These are phyloP conservation scores for Lagodon rhomboides DNA, from an alignment of 2,797 vertebrate genomes.

Conservation along the genomic window DNA sequence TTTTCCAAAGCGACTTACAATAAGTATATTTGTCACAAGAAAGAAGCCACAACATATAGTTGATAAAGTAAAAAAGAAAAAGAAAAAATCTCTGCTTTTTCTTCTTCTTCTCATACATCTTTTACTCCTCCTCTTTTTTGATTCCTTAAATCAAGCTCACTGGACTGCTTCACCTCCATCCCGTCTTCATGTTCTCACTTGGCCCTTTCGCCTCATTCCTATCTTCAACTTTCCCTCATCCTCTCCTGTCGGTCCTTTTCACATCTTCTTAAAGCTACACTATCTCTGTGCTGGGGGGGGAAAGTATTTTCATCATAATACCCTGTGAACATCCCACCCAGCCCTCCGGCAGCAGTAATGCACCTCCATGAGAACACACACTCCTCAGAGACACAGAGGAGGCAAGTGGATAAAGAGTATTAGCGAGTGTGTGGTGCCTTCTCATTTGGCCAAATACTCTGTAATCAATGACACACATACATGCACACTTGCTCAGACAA, in stretches of 20 bases:
- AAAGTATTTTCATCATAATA: constrained; percentile 26
- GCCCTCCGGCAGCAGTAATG: constrained; percentile 17
- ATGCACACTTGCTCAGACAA: constrained; percentile 17
- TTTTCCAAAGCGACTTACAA: too few relatives aligned
- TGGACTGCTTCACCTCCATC: not conserved
- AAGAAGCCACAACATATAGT: too few relatives aligned
- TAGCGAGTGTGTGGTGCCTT: constrained; percentile 53
- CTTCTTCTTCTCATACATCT: not conserved
- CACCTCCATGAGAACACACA: constrained; percentile 53
- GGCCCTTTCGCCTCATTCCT: not conserved
- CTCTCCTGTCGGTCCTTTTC: not conserved
- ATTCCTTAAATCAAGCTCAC: too few relatives aligned
- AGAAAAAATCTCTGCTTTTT: not conserved
- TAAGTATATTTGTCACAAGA: too few relatives aligned
- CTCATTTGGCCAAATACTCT: constrained; percentile 60
- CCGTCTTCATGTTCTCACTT: not conserved
- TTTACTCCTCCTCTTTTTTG: not conserved
- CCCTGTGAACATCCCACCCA: constrained; percentile 24
- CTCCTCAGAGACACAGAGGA: constrained; percentile 64
- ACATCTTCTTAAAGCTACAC: constrained; percentile 20
- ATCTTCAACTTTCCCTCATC: not conserved
- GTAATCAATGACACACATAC: constrained; percentile 46
- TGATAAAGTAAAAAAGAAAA: too few relatives aligned
- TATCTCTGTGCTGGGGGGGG: constrained; percentile 2
- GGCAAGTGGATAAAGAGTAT: constrained; percentile 70